phyloP scores from a whole-genome alignment of 1,140 invertebrate genomes.

The Monochamus saltuarius region DNA sequence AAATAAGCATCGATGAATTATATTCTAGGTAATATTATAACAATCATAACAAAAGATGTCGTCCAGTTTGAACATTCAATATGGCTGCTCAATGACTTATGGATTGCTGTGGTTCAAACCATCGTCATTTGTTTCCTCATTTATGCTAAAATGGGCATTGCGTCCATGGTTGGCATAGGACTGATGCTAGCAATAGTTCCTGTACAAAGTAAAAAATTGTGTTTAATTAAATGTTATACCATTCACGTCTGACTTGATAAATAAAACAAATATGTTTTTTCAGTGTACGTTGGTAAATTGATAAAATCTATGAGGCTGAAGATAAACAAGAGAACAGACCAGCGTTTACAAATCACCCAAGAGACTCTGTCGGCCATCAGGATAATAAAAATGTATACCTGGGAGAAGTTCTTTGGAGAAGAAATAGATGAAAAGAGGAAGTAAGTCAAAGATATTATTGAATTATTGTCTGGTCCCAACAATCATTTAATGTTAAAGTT shows the following conservation, averaged over 20 bases:
- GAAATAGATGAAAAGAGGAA: conserved; percentile 54
- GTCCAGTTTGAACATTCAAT: conserved; percentile 70
- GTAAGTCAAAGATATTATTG: conserved; percentile 25
- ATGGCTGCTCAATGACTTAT: conserved; percentile 72
- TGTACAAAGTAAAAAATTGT: conserved; percentile 66
- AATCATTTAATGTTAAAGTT: no score
- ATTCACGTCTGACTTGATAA: no score
- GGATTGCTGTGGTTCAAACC: conserved; percentile 80
- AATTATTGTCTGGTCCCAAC: no score
- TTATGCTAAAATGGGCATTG: conserved; percentile 70
- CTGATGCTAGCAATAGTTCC: conserved; percentile 80
- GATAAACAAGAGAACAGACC: conserved; percentile 59
- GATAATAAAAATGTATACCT: conserved; percentile 87
- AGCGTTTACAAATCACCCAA: conserved; percentile 79
- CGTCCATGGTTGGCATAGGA: conserved; percentile 74
- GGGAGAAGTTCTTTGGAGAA: conserved; percentile 77
- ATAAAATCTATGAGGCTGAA: conserved; percentile 27
- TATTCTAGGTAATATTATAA: conserved; percentile 75
- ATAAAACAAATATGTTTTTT: conserved; percentile 2
- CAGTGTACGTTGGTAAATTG: conserved; percentile 34
- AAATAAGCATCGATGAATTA: no score
- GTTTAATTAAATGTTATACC: background rate
- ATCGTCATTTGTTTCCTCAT: conserved; percentile 75
- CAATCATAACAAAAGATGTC: conserved; percentile 89
- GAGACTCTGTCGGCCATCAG: conserved; percentile 79